phyloP scores from a whole-genome alignment of 2,113 vertebrate genomes.

The Odocoileus hemionus region DNA sequence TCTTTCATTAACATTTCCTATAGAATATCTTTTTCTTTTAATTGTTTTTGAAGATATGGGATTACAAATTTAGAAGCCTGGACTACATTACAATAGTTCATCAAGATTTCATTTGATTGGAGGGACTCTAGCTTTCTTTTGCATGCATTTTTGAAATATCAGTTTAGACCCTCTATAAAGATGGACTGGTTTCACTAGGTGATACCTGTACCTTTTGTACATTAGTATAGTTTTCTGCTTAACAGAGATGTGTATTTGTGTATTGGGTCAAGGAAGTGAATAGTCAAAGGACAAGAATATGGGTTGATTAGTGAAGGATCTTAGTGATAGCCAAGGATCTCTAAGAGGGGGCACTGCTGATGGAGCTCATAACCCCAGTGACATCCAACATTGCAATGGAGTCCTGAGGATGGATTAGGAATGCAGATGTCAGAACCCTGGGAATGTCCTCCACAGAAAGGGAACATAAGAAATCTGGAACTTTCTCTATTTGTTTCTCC shows the following conservation, averaged over 20 bases:
- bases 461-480: background rate
- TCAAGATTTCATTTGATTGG: background rate
- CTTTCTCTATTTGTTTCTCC: background rate
- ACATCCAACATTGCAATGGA: background rate
- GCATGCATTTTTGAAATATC: rapidly evolving
- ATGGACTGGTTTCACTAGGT: background rate
- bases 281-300: background rate
- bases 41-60: background rate
- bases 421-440: background rate
- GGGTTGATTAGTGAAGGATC: background rate
- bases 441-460: background rate
- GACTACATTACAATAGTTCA: background rate
- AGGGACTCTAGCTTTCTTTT: background rate
- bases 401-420: background rate
- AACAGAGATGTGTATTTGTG: background rate
- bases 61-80: background rate
- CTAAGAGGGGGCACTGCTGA: background rate
- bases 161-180: background rate
- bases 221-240: background rate
- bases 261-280: background rate
- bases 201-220: background rate
- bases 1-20: background rate
- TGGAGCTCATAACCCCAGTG: background rate
- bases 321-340: background rate
- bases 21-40: background rate